A percentile compares a stretch with the other conserved stretches of the same genome.
phyloP scores from a whole-genome alignment of 2,113 vertebrate genomes.

The Plecotus auritus region DNA sequence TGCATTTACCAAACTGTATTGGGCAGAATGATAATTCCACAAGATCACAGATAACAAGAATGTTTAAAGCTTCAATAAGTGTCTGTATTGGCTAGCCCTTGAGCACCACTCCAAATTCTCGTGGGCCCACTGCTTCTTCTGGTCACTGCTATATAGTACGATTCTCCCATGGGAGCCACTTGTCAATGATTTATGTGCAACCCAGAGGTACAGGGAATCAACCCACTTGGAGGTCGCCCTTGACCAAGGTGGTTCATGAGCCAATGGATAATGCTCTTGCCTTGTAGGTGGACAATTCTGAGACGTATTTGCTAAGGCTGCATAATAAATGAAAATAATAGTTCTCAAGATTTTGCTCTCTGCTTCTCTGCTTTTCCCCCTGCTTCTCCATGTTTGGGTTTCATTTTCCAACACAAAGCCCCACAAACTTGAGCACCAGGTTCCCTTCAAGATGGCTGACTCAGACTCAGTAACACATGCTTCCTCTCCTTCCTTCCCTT shows the following conservation, averaged over 20 bases:
- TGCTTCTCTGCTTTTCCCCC: background rate
- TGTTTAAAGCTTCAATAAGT: background rate
- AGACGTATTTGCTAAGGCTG: background rate
- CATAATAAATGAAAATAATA: background rate
- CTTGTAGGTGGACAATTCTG: background rate
- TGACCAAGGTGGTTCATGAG: background rate
- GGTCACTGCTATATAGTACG: background rate
- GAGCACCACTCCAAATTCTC: background rate
- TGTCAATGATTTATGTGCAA: fast-evolving
- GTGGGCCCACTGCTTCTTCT: background rate
- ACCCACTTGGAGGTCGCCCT: background rate
- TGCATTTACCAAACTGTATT: background rate
- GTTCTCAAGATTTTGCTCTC: background rate
- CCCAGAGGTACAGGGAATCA: background rate
- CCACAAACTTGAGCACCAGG: background rate
- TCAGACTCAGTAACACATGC: background rate
- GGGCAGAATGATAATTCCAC: background rate
- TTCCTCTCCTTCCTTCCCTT: background rate
- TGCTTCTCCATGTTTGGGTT: background rate
- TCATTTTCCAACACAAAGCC: background rate
- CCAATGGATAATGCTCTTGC: background rate
- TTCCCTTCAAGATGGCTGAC: fast-evolving
- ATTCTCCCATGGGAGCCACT: background rate
- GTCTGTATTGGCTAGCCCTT: background rate
- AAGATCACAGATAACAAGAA: background rate